Percentiles rank a stretch among this genome's conserved stretches.
phyloP scores from a whole-genome alignment of 2,797 vertebrate genomes.

The Cynopterus sphinx region DNA sequence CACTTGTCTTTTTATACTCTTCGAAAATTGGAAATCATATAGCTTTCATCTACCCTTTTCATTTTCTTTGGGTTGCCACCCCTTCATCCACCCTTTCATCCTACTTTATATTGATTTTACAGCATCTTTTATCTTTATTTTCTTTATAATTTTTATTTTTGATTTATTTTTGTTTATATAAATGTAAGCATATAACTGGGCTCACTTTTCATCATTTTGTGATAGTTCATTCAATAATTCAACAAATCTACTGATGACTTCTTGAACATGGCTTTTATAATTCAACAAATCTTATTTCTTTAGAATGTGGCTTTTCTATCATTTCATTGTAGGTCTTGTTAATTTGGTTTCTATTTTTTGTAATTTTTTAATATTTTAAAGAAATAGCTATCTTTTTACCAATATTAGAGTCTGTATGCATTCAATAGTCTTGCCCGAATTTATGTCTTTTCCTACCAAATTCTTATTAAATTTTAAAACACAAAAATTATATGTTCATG shows the following conservation, averaged over 20 bases:
- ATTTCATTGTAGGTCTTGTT: neutral
- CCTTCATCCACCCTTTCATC: neutral
- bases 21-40: neutral
- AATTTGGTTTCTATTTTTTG: neutral
- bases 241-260: neutral
- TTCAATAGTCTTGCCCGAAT: neutral
- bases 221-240: neutral
- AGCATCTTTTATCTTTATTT: neutral
- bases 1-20: neutral
- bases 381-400: neutral
- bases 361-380: neutral
- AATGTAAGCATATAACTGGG: neutral
- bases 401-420: neutral
- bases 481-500: neutral
- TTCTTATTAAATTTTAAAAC: slow-evolving; percentile 6
- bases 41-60: neutral
- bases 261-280: neutral
- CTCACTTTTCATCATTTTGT: neutral
- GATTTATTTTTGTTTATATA: neutral
- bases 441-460: neutral
- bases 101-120: neutral
- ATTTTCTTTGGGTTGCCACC: neutral
- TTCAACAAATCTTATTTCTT: neutral
- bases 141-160: neutral
- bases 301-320: neutral